These are phyloP conservation scores for Crocodylus rhombifer DNA, from an alignment of 2,797 vertebrate genomes.

Conservation along the genomic window DNA sequence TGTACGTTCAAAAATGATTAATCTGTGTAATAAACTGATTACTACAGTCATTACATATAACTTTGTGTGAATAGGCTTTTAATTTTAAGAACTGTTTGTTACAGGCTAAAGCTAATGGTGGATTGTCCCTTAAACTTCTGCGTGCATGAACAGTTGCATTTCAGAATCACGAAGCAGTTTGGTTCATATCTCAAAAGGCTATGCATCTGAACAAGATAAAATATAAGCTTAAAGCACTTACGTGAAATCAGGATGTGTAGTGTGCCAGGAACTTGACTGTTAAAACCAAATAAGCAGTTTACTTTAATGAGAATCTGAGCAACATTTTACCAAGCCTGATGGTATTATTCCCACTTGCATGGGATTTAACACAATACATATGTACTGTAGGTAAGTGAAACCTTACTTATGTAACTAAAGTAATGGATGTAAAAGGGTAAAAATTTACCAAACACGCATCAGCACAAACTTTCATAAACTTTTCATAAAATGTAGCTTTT, in stretches of 20 bases:
- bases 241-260: slow-evolving; percentile 63
- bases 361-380: slow-evolving; percentile 75
- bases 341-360: slow-evolving; percentile 76
- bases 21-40: slow-evolving; percentile 99
- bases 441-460: slow-evolving; percentile 76
- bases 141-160: slow-evolving; percentile 52
- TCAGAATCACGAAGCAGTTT: slow-evolving; percentile 72
- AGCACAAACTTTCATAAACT: slow-evolving; percentile 80
- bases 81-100: slow-evolving; percentile 79
- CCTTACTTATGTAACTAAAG: slow-evolving; percentile 78
- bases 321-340: slow-evolving; percentile 72
- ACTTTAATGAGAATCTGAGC: slow-evolving; percentile 69
- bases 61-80: slow-evolving; percentile 85
- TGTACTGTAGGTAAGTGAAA: slow-evolving; percentile 78
- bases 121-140: slow-evolving; percentile 62
- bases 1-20: slow-evolving; percentile 97
- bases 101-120: slow-evolving; percentile 75
- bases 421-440: slow-evolving; percentile 76
- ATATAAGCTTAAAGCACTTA: slow-evolving; percentile 66
- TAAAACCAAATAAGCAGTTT: slow-evolving; percentile 77
- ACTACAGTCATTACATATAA: slow-evolving; percentile 90
- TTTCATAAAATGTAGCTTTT: slow-evolving; percentile 79
- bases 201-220: slow-evolving; percentile 51
- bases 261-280: slow-evolving; percentile 79
- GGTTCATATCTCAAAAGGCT: slow-evolving; percentile 70